Base-by-base conservation (phyloP, 2,113 vertebrate species). In the Brachirus orientalis region DNA sequence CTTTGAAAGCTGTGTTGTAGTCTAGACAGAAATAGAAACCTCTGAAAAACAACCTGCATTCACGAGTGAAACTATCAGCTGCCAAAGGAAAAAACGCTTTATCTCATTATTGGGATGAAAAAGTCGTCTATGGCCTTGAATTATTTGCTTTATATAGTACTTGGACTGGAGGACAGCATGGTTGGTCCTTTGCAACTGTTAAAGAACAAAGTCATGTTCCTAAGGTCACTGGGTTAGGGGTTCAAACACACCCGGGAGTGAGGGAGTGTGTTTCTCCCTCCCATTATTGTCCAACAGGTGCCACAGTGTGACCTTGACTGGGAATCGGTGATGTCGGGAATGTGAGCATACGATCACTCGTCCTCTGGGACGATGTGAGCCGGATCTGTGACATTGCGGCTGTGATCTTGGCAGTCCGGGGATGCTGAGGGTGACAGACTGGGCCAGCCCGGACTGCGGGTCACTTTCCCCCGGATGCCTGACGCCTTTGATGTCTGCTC, bases 401-500 rank as follows among this genome's bases (percentile, higher is more conserved):
- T 85, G 65, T 82, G 86, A 85, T 83, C 77, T 79, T 11, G 3
- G 44, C 19, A 14, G 70, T 58, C 55, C 9, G 10, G 37, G 44
- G 46, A 20, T 14, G 18, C 46, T 8, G 60, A 40, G 65, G 71
- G 60, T 50, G 77, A 84, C 80, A 86, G 80, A 76, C 61, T 58
- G 67, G 58, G 73, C 38, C 79, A 74, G 66, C 62, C 66, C 56
- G 83, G 76, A 57, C 41, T 14, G 3, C 13, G 75, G 85, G 80
- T 89, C 76, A 68, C 74, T 86, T 89, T 85, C 69, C 73, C 69
- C 40, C 0, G 18, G 38, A 33, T 37, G 47, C 66, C 74, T 0
- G 4, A 16, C 19, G 0, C 45, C 76, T 93, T 92, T 92, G 89
- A 92, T 89, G 89, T 92, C 62, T 20, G 44, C 68, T 80, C 60